phyloP scores from a whole-genome alignment of 37 sponge, comb jelly and placozoan genomes.

The Chondrosia reniformis region DNA sequence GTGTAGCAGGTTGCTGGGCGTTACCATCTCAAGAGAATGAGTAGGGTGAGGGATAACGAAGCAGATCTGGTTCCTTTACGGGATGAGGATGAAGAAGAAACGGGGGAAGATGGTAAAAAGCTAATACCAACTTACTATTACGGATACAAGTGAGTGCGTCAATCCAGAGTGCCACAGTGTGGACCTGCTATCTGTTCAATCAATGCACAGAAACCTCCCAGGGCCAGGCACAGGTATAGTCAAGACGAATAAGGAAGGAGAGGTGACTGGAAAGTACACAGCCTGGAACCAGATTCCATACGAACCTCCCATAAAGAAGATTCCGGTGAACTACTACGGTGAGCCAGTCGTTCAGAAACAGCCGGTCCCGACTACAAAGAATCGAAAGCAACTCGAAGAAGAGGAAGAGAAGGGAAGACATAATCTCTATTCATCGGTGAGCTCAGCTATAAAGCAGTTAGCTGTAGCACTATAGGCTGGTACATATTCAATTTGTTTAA shows the following conservation, averaged over 20 bases:
- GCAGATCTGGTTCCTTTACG: too few relatives aligned
- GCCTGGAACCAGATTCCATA: constrained; percentile 19
- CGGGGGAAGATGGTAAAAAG: too few relatives aligned
- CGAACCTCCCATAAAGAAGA: constrained; percentile 2
- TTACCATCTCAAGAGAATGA: too few relatives aligned
- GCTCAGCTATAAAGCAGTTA: neutral
- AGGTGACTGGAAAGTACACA: neutral
- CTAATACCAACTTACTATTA: too few relatives aligned
- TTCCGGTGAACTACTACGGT: constrained; percentile 13
- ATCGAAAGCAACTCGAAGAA: neutral
- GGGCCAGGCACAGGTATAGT: constrained; percentile 10
- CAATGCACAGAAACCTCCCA: neutral
- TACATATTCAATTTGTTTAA: neutral
- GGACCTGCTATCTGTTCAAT: too few relatives aligned
- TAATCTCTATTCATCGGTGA: constrained; percentile 4
- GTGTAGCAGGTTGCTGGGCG: too few relatives aligned
- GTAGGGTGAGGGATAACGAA: too few relatives aligned
- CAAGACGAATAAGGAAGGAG: neutral
- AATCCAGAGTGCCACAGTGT: too few relatives aligned
- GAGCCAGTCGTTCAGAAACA: neutral
- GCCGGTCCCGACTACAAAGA: neutral
- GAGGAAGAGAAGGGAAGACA: constrained; percentile 11
- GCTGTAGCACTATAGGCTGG: neutral
- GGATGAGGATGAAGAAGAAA: too few relatives aligned
- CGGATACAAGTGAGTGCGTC: too few relatives aligned